phyloP scores from a whole-genome alignment of 2,797 vertebrate species.

The Takifugu rubripes region DNA sequence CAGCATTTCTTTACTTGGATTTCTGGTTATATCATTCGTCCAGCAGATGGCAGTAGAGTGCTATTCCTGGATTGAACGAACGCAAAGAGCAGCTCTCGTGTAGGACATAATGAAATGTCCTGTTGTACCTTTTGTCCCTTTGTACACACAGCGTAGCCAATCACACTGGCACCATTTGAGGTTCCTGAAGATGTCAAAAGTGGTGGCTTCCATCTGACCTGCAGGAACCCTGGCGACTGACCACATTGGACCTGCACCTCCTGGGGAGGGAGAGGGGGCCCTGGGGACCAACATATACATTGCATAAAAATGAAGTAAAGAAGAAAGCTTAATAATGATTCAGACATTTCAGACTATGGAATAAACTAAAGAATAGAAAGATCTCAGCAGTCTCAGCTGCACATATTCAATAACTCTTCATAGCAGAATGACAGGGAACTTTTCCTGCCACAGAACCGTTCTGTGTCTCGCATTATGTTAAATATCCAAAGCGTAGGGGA shows the following conservation, averaged over 20 bases:
- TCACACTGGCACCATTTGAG: conserved; percentile 91
- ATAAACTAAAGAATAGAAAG: no score
- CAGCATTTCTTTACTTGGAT: not conserved
- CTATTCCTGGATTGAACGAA: not conserved
- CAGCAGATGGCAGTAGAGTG: conserved; percentile 67
- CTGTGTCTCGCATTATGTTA: no score
- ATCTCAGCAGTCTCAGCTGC: no score
- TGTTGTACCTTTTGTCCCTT: conserved; percentile 90
- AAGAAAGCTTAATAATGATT: conserved; percentile 11
- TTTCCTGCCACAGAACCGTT: no score
- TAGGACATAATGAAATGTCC: not conserved
- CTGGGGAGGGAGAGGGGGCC: conserved; percentile 91
- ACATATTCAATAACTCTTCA: no score
- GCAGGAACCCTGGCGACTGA: conserved; percentile 78
- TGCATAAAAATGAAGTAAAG: conserved; percentile 18
- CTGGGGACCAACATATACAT: conserved; percentile 67
- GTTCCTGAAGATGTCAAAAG: conserved; percentile 84
- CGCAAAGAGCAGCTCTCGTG: not conserved
- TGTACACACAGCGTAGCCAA: conserved; percentile 91
- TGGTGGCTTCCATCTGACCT: conserved; percentile 92
- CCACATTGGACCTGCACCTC: conserved; percentile 86
- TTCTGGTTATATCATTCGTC: conserved; percentile 29
- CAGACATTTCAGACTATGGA: no score
- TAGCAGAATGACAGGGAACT: no score
- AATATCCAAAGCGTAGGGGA: no score